Percentiles rank a stretch among this genome's conserved stretches.
phyloP scores from a whole-genome alignment of 64 coral and sea anemone genomes.

The Montipora sp. region DNA sequence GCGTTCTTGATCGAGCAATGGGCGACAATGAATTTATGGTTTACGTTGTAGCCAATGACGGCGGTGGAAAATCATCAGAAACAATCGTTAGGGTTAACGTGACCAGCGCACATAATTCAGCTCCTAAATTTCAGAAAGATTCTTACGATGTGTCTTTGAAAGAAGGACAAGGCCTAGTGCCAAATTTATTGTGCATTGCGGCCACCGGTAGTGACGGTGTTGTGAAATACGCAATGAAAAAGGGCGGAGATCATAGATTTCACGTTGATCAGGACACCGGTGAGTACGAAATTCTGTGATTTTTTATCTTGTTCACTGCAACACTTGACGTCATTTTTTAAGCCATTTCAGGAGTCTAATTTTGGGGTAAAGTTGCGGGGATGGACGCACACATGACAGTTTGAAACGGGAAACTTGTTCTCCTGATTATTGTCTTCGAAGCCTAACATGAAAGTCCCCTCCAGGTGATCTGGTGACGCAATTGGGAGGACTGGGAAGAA shows the following conservation, averaged over 20 bases:
- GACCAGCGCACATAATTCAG: slow-evolving; percentile 9
- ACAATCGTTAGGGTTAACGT: slow-evolving; percentile 71
- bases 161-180: slow-evolving; percentile 53
- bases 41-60: slow-evolving; percentile 37
- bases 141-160: slow-evolving; percentile 52
- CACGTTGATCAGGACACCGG: slow-evolving; percentile 53
- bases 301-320: background rate
- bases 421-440: too few relatives aligned
- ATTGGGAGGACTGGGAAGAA: too few relatives aligned
- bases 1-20: background rate
- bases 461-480: too few relatives aligned
- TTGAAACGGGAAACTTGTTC: too few relatives aligned
- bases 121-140: slow-evolving; percentile 55
- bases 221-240: slow-evolving; percentile 63
- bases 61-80: slow-evolving; percentile 6
- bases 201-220: slow-evolving; percentile 55
- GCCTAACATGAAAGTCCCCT: too few relatives aligned
- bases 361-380: too few relatives aligned
- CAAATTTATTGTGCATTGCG: slow-evolving; percentile 73
- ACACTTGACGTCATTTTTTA: background rate
- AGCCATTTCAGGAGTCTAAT: too few relatives aligned
- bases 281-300: background rate
- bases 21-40: slow-evolving; percentile 48
- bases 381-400: too few relatives aligned
- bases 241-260: slow-evolving; percentile 52